Percentiles rank a stretch among this genome's conserved stretches.
Conservation (phyloP, 2,797 vertebrate species). For the Bradypodion ventrale region DNA sequence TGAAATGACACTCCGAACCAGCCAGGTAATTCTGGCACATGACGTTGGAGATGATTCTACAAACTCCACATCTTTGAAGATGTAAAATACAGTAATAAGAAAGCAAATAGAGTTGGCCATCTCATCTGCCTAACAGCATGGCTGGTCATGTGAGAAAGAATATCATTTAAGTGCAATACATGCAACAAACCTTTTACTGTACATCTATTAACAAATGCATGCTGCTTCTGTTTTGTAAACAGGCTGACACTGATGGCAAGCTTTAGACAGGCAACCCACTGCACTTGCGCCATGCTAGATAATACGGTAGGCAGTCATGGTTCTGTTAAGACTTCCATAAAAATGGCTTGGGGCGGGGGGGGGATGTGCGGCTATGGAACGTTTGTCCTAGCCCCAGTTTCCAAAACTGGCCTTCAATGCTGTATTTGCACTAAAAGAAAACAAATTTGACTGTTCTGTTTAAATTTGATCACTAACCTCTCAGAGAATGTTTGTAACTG, state of each 20-base stretch:
- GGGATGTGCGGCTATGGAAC: too few relatives aligned
- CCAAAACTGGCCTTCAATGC: too few relatives aligned
- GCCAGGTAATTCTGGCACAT: not conserved
- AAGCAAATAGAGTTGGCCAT: not conserved
- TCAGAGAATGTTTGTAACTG: not conserved
- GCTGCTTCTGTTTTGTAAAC: not conserved
- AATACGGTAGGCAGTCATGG: too few relatives aligned
- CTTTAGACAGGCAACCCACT: not conserved
- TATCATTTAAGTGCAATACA: not conserved
- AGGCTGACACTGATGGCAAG: not conserved
- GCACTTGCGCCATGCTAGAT: not conserved
- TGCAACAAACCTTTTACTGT: not conserved
- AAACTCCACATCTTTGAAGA: not conserved
- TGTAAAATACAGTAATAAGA: not conserved
- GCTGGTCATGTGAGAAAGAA: not conserved
- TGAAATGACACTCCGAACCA: not conserved
- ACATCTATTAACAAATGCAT: not conserved
- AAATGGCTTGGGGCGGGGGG: not conserved
- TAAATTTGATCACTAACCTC: not conserved
- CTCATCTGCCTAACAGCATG: not conserved
- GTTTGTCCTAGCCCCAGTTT: not conserved
- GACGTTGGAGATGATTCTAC: not conserved
- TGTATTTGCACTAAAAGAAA: not conserved
- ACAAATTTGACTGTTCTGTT: not conserved
- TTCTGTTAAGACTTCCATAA: not conserved